Evolutionary conservation across 2,113 vertebrate species (phyloP), one percentile per base, ranked within the genome.

Genomic region (Todiramphus saurophagus): DNA sequence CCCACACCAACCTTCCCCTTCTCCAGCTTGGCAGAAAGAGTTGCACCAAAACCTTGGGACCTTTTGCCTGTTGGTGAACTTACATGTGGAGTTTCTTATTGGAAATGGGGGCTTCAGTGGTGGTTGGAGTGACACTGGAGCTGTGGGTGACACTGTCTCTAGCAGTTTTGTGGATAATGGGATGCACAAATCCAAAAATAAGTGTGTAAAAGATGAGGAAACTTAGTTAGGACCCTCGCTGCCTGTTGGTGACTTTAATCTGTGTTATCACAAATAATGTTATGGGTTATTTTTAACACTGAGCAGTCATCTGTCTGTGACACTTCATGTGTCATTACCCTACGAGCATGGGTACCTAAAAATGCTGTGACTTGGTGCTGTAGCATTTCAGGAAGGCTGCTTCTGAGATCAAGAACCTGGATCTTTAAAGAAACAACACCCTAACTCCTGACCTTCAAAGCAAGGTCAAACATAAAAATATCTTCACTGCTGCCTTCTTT

Each of bases 401-500:
- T 30, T 44, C 41, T 64, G 43, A 83, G 33, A 46, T 27, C 28
- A 6, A 35, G 48, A 33, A 33, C 28, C 17, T 43, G 23, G 9
- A 44, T 62, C 33, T 74, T 50, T 41, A n/a, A 35, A 63, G 43
- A 56, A 77, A 33, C 7, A 70, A 81, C 4, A 4, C 30, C 24
- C 25, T 10, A 66, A 67, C 19, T 72, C 70, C 35, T 59, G 74
- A 72, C 41, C 9, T 15, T 81, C 83, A 50, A 9, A 53, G 58
- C 77, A 76, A 84, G 58, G 69, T 89, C 67, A 69, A 20, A 20
- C 17, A 66, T 58, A 77, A 92, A 95, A 87, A 67, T 55, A 82
- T 23, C 53, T 74, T 70, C 48, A 35, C 2, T 8, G 5, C 2
- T 0, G 0, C 46, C 30, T 51, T 9, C 35, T 56, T 76, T 33